Evolutionary conservation across 2,797 vertebrate species (phyloP).

Genomic region (Eulemur rubriventer): DNA sequence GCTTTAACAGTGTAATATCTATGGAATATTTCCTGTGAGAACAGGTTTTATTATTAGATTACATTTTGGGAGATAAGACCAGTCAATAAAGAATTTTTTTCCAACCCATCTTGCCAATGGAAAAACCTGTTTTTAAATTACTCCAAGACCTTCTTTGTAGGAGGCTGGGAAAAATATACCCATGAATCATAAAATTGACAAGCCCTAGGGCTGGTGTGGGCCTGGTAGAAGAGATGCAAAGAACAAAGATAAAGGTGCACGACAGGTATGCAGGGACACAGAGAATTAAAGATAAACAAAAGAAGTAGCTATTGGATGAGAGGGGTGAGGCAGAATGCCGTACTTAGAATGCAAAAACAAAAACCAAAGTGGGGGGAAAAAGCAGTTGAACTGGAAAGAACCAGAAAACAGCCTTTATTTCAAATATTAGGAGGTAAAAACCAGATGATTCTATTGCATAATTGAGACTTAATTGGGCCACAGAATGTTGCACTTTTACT

Average conservation of each 20-base stretch:
- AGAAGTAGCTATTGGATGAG: constrained; percentile 64
- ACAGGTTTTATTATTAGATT: constrained; percentile 87
- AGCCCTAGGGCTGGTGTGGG: constrained; percentile 81
- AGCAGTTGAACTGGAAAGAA: neutral
- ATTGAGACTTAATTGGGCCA: constrained; percentile 63
- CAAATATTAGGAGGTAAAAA: constrained; percentile 23
- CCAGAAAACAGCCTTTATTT: constrained; percentile 29
- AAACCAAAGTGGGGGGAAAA: neutral
- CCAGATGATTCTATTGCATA: neutral
- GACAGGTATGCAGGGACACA: constrained; percentile 81
- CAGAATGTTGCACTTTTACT: constrained; percentile 14
- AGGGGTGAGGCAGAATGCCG: constrained; percentile 62
- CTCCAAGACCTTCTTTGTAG: constrained; percentile 84
- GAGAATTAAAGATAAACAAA: constrained; percentile 83
- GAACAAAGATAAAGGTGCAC: constrained; percentile 84
- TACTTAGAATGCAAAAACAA: constrained; percentile 75
- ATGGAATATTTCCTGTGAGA: constrained; percentile 84
- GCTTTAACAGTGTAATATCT: constrained; percentile 81
- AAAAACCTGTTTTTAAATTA: constrained; percentile 87
- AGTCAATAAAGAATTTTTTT: constrained; percentile 87
- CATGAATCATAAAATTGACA: constrained; percentile 88
- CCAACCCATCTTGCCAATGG: constrained; percentile 83
- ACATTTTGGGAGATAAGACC: constrained; percentile 85
- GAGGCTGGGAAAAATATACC: constrained; percentile 83
- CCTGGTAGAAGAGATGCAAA: constrained; percentile 78